Conservation (phyloP, 2,113 vertebrate species). For the Natator depressus region DNA sequence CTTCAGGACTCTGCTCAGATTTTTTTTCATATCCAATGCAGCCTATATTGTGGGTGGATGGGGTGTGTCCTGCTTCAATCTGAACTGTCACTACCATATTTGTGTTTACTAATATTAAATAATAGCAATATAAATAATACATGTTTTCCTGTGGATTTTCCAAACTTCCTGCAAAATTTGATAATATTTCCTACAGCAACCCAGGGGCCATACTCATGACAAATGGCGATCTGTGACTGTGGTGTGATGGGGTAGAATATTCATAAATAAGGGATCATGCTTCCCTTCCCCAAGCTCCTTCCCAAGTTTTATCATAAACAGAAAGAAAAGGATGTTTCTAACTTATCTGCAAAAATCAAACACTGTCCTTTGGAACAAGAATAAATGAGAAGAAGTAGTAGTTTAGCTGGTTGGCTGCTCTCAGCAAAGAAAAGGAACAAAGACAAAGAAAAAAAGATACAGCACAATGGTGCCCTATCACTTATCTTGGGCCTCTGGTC, state of each 20-base stretch:
- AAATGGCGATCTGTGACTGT: not conserved
- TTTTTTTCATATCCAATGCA: not conserved
- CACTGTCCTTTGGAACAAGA: not conserved
- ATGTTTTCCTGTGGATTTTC: not conserved
- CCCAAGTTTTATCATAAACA: not conserved
- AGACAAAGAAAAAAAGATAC: not conserved
- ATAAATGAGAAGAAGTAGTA: not conserved
- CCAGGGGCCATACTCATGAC: not conserved
- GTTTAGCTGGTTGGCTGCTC: not conserved
- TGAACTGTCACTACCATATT: not conserved
- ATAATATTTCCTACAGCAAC: not conserved
- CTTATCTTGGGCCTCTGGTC: not conserved
- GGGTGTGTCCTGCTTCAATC: not conserved
- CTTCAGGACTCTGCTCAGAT: not conserved
- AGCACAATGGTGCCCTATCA: not conserved
- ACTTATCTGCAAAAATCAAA: not conserved
- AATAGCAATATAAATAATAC: not conserved
- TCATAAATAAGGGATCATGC: not conserved
- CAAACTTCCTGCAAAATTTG: not conserved
- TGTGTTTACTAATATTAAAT: not conserved
- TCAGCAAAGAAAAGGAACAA: not conserved
- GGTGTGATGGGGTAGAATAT: not conserved
- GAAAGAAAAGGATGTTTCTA: not conserved
- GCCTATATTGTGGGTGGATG: not conserved
- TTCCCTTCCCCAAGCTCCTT: not conserved